Base-by-base conservation (phyloP, 1,140 invertebrate species). In the Choristoneura fumiferana region DNA sequence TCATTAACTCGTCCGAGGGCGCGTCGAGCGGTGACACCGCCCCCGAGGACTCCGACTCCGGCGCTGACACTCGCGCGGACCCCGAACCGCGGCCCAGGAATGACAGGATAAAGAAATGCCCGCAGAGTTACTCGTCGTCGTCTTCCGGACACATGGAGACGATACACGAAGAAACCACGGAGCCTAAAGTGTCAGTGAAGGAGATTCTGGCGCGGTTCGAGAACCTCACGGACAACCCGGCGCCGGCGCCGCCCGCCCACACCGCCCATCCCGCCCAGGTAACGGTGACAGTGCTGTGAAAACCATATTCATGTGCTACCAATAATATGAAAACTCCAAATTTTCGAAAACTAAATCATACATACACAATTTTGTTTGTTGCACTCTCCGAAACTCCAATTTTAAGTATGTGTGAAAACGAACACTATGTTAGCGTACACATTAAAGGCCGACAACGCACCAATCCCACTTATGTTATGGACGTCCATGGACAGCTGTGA, bases 171-270 rank as follows among this genome's bases (percentile, higher is more conserved):
- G 94, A 96, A 67, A 92, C 92, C 4, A 89, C 87, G 5, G 94
- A 95, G 75, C 93, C 92, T 14, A 95, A 95, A 87, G 91, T 95
- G 60, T 95, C 94, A 58, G 95, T 96, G 29, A 93, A 94, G 65
- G 94, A 95, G 69, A 95, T 96, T 63, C 84, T 96, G 55, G 94
- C 94, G 29, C 90, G 94, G 49, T 95, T 96, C 79, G 95, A 96
- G 73, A 95, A 95, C 78, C 89, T 95, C 40, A 91, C 91, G 40
- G 90, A 90, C 65, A 89, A 84, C 43, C 43, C 43, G 43, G 43
- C 43, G 43, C 40, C 40, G 3, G 35, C 35, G 39, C 17, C n/a
- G n/a, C n/a, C 17, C 9, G 43, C 43, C 10, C n/a, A 5, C 18
- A n/a, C 40, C 14, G 18, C 43, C 14, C 43, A n/a, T n/a, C n/a